A percentile compares a stretch with the other conserved stretches of the same genome.
phyloP scores from a whole-genome alignment of 2,888 invertebrate species.

The Ctenicera cuprea region DNA sequence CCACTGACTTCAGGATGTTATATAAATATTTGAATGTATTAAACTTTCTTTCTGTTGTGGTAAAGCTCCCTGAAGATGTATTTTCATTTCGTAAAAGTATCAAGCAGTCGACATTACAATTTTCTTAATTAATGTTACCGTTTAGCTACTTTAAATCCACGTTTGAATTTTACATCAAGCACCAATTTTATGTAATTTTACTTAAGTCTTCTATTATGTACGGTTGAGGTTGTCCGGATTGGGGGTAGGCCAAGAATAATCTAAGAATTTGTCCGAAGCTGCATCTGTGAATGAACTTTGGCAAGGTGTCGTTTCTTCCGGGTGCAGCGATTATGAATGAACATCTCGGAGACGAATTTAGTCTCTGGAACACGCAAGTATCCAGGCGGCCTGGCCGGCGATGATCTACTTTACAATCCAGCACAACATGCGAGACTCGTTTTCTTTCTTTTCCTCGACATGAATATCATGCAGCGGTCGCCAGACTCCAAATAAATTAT shows the following conservation, averaged over 20 bases:
- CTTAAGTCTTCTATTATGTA: slow-evolving; percentile 1
- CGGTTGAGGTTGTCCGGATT: slow-evolving; percentile 25
- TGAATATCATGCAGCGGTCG: slow-evolving; percentile 47
- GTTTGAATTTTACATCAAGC: background rate
- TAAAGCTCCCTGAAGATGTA: too few relatives aligned
- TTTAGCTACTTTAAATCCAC: too few relatives aligned
- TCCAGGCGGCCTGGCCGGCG: slow-evolving; percentile 39
- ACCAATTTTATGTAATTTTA: background rate
- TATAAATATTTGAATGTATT: too few relatives aligned
- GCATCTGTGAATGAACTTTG: slow-evolving; percentile 65
- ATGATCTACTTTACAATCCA: slow-evolving; percentile 53
- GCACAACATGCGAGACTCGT: slow-evolving; percentile 38
- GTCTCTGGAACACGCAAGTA: slow-evolving; percentile 57
- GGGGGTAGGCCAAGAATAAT: slow-evolving; percentile 44
- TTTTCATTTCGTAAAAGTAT: too few relatives aligned
- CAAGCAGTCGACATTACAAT: too few relatives aligned
- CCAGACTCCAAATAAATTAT: slow-evolving; percentile 68
- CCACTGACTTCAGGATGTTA: too few relatives aligned
- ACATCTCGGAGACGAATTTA: slow-evolving; percentile 63
- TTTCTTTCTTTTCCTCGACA: slow-evolving; percentile 46
- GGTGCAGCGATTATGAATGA: slow-evolving; percentile 64
- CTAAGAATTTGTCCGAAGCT: slow-evolving; percentile 42
- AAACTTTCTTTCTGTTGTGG: too few relatives aligned
- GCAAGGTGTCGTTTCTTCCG: slow-evolving; percentile 63
- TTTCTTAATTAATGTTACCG: too few relatives aligned